A percentile compares a stretch with the other conserved stretches of the same genome.
Conservation (phyloP, 2,888 invertebrate genomes). For the Hartigia nigra region DNA sequence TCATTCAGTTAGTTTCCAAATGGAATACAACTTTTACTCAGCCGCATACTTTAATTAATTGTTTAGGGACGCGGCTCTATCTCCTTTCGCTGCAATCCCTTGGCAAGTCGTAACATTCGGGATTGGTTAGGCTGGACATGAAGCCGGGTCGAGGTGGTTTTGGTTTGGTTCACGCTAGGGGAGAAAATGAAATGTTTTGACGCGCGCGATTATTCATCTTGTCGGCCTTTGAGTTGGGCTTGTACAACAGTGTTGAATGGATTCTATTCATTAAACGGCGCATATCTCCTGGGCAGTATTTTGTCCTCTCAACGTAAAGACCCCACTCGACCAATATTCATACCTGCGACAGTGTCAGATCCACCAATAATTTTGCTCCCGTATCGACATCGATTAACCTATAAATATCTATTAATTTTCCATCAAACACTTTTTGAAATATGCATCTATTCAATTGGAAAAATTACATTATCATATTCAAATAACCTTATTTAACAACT, state of each 20-base stretch:
- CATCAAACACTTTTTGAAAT: neutral
- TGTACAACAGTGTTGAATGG: slow-evolving; percentile 25
- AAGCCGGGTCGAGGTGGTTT: slow-evolving; percentile 4
- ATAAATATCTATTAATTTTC: neutral
- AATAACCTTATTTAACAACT: neutral
- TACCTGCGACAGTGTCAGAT: neutral
- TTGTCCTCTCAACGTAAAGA: slow-evolving; percentile 16
- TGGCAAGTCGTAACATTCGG: neutral
- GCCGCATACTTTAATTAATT: slow-evolving; percentile 6
- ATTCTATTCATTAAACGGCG: slow-evolving; percentile 41
- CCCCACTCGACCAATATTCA: slow-evolving; percentile 1
- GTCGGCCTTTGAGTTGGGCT: slow-evolving; percentile 39
- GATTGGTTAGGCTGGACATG: neutral
- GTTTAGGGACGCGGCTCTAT: slow-evolving; percentile 2
- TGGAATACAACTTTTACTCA: neutral
- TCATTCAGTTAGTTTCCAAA: neutral
- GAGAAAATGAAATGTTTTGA: slow-evolving; percentile 45
- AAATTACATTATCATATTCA: neutral
- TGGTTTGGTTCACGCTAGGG: slow-evolving; percentile 5
- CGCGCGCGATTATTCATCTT: slow-evolving; percentile 44
- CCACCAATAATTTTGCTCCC: neutral
- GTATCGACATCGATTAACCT: neutral
- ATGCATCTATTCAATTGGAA: too few species aligned
- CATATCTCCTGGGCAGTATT: slow-evolving; percentile 19
- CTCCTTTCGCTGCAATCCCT: neutral